Conservation (phyloP, 2,888 invertebrate genomes). For the Drosophila flavopinicola region DNA sequence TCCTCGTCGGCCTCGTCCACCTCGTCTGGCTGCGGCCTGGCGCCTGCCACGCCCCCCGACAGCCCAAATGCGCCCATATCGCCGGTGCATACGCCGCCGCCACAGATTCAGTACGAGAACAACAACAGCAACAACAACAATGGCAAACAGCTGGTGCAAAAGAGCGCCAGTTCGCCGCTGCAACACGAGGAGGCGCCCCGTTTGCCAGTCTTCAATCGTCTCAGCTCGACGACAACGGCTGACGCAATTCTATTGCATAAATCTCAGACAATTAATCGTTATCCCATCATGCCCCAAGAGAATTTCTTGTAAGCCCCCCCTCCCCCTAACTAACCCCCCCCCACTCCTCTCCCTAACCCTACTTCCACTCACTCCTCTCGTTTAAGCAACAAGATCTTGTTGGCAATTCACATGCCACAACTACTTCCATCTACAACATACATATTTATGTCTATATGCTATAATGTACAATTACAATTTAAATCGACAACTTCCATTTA, state of each 20-base stretch:
- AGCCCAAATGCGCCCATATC: conserved; percentile 83
- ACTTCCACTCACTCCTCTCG: not conserved
- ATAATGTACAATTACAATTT: not conserved
- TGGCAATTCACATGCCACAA: conserved; percentile 2
- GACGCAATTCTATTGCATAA: conserved; percentile 24
- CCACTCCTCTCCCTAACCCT: too few relatives aligned
- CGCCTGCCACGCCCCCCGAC: conserved; percentile 82
- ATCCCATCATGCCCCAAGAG: conserved; percentile 25
- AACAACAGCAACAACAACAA: conserved; percentile 29
- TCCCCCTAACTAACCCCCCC: not conserved
- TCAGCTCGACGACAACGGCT: conserved; percentile 85
- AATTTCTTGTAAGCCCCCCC: conserved; percentile 13
- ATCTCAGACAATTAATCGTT: conserved; percentile 27
- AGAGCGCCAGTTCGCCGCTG: conserved; percentile 75
- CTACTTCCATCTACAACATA: not conserved
- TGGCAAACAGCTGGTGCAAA: conserved; percentile 74
- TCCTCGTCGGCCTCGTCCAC: conserved; percentile 59
- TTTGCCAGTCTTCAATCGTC: conserved; percentile 92
- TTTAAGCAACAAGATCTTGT: conserved; percentile 4
- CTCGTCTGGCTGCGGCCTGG: conserved; percentile 56
- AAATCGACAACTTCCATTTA: conserved; percentile 1
- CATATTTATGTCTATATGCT: not conserved
- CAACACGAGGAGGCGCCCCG: conserved; percentile 85
- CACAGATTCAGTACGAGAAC: conserved; percentile 46
- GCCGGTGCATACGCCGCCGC: conserved; percentile 83